Evolutionary conservation across 2,797 vertebrate genomes (phyloP), one percentile per base, ranked within the genome.

Genomic region (Eremophila alpestris): DNA sequence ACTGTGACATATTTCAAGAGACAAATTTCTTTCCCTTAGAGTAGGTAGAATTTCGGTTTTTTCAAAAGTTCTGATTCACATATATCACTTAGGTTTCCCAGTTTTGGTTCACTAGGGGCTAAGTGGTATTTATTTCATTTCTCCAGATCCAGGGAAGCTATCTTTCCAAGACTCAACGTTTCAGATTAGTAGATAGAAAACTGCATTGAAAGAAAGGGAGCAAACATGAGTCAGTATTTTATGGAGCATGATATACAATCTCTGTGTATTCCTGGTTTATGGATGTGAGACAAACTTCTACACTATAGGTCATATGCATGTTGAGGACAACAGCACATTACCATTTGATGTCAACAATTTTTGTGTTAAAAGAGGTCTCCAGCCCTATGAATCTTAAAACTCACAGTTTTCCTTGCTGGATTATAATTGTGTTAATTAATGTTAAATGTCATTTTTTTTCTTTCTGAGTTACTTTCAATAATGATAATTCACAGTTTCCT

Each of bases 301-400:
- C 30, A 4, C 2, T 26, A 9, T 11, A 62, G 2, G 9, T 62
- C 52, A 48, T 16, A 46, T 0, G 3, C 5, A 9, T 51, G 13
- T 30, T 55, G 49, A 86, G 22, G 20, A 48, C 10, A 88, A n/a
- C 11, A 81, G 16, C 22, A n/a, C 3, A 30, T 49, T 62, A 69
- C 30, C 5, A 65, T 62, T 40, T 26, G 3, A 6, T 26, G 23
- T 11, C 10, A 24, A 38, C 1, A 51, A 45, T 34, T 49, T 64
- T 55, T 40, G 11, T 32, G 13, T 62, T 90, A 38, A 68, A 84
- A 68, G 10, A 62, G 7, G 13, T 60, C 9, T 71, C 15, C 32
- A 64, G 5, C 10, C 20, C 21, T 36, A 13, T 23, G 30, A 74
- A 43, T 73, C 22, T 52, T 43, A 79, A 83, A 68, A 68, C 4